Evolutionary conservation across 2,888 invertebrate genomes (phyloP), one percentile per base, ranked within the genome.

Genomic region (Oligia strigilis): DNA sequence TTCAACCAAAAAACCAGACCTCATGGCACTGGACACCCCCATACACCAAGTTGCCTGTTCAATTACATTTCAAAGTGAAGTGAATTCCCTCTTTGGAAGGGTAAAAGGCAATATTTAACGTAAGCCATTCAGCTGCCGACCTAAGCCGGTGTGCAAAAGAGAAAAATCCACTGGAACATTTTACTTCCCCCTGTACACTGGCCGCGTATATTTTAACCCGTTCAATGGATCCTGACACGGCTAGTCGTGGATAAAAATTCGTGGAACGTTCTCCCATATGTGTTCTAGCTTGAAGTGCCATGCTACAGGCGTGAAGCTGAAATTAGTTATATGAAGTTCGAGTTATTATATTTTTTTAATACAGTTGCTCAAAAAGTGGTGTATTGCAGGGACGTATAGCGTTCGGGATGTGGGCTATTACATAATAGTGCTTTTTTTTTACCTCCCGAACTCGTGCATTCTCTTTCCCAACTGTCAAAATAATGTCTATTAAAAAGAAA

Each of bases 101-200:
- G 91, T 91, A 89, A 91, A 91, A 91, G 84, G 90, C 88, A 91
- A 92, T 92, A 92, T 91, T 92, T 92, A 91, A 93, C 91, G 89
- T 86, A 89, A 89, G 89, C 89, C 85, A 83, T 87, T 86, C 84
- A 86, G 76, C 77, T 77, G 60, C 83, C 84, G 80, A 82, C 83
- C 80, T 83, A 81, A 89, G 84, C 88, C 84, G 65, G 75, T 75
- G 75, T 75, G 83, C 85, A 89, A 89, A 90, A 87, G 81, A 86
- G 87, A 86, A 88, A 84, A 88, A 84, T 86, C 80, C 82, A 80
- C 69, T 79, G 65, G 81, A 87, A 82, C 78, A 82, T 86, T 88
- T 84, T 76, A 83, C 87, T 87, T 43, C 82, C 70, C 65, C 72
- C 72, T 77, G 85, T 79, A 66, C 70, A 82, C 77, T 81, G 78